Evolutionary conservation across 2,113 vertebrate genomes (phyloP).

Genomic region (Pleuronectes platessa): DNA sequence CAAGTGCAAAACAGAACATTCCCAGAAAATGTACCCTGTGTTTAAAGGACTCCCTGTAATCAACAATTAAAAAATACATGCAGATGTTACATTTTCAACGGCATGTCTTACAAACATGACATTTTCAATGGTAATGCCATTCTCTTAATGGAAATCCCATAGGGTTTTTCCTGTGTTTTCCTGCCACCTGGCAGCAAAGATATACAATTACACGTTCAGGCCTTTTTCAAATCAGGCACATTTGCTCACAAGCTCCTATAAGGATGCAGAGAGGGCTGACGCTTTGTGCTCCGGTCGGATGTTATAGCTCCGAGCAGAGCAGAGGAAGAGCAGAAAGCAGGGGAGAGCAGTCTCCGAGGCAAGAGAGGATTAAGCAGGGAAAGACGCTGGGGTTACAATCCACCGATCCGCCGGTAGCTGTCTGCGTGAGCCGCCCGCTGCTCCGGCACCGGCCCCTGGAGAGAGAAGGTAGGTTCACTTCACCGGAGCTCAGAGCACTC

Average conservation of each 20-base stretch:
- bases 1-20: conserved; percentile 34
- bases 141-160: conserved; percentile 35
- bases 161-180: conserved; percentile 32
- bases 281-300: neutral
- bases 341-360: conserved; percentile 10
- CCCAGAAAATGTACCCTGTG: conserved; percentile 18
- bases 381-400: conserved; percentile 84
- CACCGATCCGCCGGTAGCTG: conserved; percentile 92
- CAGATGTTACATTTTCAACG: neutral
- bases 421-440: conserved; percentile 91
- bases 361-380: conserved; percentile 25
- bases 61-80: neutral
- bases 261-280: conserved; percentile 25
- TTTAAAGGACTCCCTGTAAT: conserved; percentile 32
- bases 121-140: neutral
- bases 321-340: conserved; percentile 35
- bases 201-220: conserved; percentile 42
- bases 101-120: conserved; percentile 1
- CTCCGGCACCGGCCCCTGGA: conserved; percentile 89
- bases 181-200: conserved; percentile 63
- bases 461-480: conserved; percentile 92
- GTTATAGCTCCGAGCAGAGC: conserved; percentile 4
- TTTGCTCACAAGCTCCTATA: conserved; percentile 41
- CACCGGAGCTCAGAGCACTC: conserved; percentile 80
- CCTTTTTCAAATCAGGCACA: conserved; percentile 39